Conservation (phyloP, 1,140 invertebrate genomes). For the Elysia chlorotica region DNA sequence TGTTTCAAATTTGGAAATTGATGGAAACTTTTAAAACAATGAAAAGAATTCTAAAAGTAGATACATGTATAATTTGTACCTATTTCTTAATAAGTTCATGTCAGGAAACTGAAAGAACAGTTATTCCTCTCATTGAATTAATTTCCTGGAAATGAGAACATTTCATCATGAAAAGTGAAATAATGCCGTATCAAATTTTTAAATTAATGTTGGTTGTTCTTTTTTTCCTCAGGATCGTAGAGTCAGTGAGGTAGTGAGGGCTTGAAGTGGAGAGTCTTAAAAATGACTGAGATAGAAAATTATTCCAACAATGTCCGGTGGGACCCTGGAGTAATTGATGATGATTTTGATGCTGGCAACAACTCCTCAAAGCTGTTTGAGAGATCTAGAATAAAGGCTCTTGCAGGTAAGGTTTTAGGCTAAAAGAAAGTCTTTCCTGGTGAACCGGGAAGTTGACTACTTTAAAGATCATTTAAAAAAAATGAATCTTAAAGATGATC, state of each 20-base stretch:
- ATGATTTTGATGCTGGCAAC: constrained; percentile 97
- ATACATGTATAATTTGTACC: no score
- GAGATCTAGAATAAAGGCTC: constrained; percentile 95
- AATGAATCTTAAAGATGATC: no score
- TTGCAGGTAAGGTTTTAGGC: constrained; percentile 94
- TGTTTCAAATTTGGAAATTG: no score
- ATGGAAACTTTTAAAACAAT: no score
- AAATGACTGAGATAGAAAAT: constrained; percentile 59
- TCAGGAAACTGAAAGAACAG: no score
- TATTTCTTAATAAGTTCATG: no score
- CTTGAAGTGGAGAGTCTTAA: neutral
- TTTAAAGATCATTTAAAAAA: no score
- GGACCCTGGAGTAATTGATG: constrained; percentile 67
- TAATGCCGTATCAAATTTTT: no score
- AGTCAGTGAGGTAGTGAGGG: constrained; percentile 13
- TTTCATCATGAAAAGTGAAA: no score
- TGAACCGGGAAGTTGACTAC: neutral
- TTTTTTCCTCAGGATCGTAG: constrained; percentile 30
- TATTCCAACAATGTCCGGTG: constrained; percentile 49
- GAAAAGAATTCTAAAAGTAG: no score
- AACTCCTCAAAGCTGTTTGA: constrained; percentile 98
- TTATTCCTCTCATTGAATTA: no score
- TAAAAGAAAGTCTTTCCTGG: neutral
- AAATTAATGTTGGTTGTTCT: neutral
- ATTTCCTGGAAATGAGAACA: no score